phyloP scores from a whole-genome alignment of 1,140 invertebrate genomes.

The Ctenoplectra terminalis region DNA sequence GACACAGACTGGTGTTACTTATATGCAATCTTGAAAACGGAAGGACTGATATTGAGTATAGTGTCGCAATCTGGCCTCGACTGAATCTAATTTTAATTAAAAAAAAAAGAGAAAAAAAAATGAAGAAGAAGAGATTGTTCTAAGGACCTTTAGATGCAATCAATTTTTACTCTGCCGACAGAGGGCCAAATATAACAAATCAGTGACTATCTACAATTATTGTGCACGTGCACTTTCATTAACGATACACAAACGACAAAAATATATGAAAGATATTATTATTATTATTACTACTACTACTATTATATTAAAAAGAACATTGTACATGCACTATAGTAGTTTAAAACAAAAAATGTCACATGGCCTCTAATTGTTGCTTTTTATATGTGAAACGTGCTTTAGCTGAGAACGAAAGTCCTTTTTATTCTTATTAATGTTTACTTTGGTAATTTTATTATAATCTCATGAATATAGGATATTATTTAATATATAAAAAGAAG shows the following conservation, averaged over 20 bases:
- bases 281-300: conserved; percentile 64
- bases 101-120: conserved; percentile 49
- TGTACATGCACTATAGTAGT: conserved; percentile 80
- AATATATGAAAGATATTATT: conserved; percentile 70
- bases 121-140: conserved; percentile 52
- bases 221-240: conserved; percentile 73
- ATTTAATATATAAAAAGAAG: conserved; percentile 74
- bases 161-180: conserved; percentile 75
- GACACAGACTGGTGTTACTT: conserved; percentile 26
- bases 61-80: conserved; percentile 74
- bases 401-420: conserved; percentile 68
- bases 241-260: conserved; percentile 56
- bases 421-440: conserved; percentile 66
- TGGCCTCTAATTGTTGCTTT: conserved; percentile 83
- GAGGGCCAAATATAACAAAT: conserved; percentile 73
- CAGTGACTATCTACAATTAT: conserved; percentile 73
- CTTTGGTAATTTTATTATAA: conserved; percentile 69
- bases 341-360: conserved; percentile 71
- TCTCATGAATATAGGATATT: conserved; percentile 70
- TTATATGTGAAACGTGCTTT: conserved; percentile 81
- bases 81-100: conserved; percentile 74
- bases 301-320: conserved; percentile 76
- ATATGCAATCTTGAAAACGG: conserved; percentile 65
- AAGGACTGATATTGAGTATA: conserved; percentile 26
- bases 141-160: conserved; percentile 64